A percentile compares a stretch with the other conserved stretches of the same genome.
phyloP scores from a whole-genome alignment of 64 coral and sea anemone genomes.

The Stichodactyla helianthus region DNA sequence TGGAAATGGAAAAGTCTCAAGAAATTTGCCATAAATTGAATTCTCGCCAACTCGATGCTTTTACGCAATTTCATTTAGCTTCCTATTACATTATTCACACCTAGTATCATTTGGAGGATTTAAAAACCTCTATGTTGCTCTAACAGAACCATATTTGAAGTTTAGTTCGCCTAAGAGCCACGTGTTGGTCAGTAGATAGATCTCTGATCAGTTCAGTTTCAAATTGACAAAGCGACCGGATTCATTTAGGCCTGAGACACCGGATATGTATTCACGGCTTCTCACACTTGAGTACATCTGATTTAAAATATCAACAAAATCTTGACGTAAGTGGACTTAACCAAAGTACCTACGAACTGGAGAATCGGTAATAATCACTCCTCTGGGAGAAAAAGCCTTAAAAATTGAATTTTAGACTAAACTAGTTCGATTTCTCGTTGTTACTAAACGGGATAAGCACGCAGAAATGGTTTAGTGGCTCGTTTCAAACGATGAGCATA shows the following conservation, averaged over 20 bases:
- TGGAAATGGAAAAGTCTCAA: neutral
- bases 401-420: neutral
- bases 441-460: neutral
- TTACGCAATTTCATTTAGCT: neutral
- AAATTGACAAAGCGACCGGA: constrained; percentile 12
- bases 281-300: constrained; percentile 12
- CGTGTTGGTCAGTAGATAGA: neutral
- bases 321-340: constrained; percentile 3
- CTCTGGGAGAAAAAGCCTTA: neutral
- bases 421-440: neutral
- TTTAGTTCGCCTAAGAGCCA: neutral
- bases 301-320: constrained; percentile 19
- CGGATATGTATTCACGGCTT: constrained; percentile 22
- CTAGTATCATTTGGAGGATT: neutral
- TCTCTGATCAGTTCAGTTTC: constrained; percentile 11
- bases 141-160: neutral
- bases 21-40: neutral
- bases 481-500: neutral
- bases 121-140: neutral
- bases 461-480: neutral
- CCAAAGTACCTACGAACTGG: neutral
- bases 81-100: neutral
- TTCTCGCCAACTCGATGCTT: neutral
- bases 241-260: constrained; percentile 4
- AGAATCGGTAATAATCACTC: neutral